Evolutionary conservation across 2,113 vertebrate species (phyloP), one percentile per base, ranked within the genome.

Genomic region (Oncorhynchus mykiss): DNA sequence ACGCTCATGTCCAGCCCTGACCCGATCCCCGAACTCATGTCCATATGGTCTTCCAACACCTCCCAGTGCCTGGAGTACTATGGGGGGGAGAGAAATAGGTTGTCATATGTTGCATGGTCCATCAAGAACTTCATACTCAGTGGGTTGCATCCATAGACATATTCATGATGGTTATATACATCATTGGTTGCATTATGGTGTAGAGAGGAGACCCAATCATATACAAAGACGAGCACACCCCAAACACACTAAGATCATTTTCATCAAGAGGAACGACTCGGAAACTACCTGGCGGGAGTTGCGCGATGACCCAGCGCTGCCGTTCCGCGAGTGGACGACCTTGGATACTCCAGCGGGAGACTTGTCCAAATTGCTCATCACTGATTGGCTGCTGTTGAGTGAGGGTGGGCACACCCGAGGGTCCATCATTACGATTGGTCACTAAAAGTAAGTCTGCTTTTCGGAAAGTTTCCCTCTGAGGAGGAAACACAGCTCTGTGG

Each of bases 11-110:
- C 89, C 27, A 85, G n/a, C 31, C 84, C 83, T 0, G 89, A 83
- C 51, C 93, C 90, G 0, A 83, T 81, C 59, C n/a, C 77, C 0
- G 14, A 70, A n/a, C 0, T 12, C 27, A 73, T 48, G 0, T 83
- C 81, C 20, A 70, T 5, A 0, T 75, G 70, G 77, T 97, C 96
- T 1, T 96, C 94, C 85, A 97, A 86, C 77, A 96, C 93, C 87
- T 98, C 96, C 97, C 97, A 99, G 91, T 95, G 87, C 82, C 95
- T 94, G 0, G 94, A 94, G 89, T 90, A 90, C 95, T 95, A 78
- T 0, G 11, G 11, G 14, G 24, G 27, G 18, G 12, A n/a, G 24
- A 1, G 2, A 8, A 34, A 5, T 3, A 64, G 12, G 27, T 31
- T 31, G 5, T 31, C 29, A 31, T 5, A 31, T 27, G 73, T 67